Conservation (phyloP, 2,888 invertebrate species). For the Didymodactylos carnosus region DNA sequence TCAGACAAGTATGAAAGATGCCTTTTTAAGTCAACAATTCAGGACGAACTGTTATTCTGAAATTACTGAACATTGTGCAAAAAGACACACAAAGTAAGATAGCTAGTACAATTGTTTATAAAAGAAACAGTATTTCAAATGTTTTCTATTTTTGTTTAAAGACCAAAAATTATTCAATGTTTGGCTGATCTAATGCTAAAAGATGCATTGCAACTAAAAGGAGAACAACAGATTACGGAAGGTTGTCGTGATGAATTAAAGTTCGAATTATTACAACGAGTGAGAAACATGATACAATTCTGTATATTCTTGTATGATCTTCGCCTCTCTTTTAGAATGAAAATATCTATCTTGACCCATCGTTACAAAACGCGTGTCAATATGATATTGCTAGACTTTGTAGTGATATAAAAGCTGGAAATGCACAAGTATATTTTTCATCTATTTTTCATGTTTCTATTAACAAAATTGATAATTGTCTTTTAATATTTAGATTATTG, state of each 20-base stretch:
- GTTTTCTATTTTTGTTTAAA: constrained; percentile 24
- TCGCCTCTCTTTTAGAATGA: constrained; percentile 19
- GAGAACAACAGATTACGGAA: constrained; percentile 58
- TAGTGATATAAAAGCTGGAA: not conserved
- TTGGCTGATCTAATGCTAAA: constrained; percentile 72
- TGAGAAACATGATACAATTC: constrained; percentile 22
- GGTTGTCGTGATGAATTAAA: constrained; percentile 73
- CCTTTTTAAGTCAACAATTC: not conserved
- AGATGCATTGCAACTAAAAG: constrained; percentile 50
- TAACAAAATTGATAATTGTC: too few species aligned
- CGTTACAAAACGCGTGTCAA: not conserved
- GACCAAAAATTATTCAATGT: constrained; percentile 55
- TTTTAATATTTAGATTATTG: not conserved
- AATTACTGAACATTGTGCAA: constrained; percentile 1
- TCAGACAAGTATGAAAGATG: not conserved
- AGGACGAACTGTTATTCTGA: not conserved
- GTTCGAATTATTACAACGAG: constrained; percentile 62
- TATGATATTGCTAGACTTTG: not conserved
- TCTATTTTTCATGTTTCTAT: too few species aligned
- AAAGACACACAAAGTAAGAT: constrained; percentile 26
- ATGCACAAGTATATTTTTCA: not conserved
- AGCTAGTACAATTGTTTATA: not conserved
- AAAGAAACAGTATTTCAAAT: not conserved
- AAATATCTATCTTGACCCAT: constrained; percentile 2
- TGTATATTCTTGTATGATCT: too few species aligned